Evolutionary conservation across 2,888 invertebrate genomes (phyloP), one percentile per base, ranked within the genome.

Genomic region (Drosophila setosimentum): DNA sequence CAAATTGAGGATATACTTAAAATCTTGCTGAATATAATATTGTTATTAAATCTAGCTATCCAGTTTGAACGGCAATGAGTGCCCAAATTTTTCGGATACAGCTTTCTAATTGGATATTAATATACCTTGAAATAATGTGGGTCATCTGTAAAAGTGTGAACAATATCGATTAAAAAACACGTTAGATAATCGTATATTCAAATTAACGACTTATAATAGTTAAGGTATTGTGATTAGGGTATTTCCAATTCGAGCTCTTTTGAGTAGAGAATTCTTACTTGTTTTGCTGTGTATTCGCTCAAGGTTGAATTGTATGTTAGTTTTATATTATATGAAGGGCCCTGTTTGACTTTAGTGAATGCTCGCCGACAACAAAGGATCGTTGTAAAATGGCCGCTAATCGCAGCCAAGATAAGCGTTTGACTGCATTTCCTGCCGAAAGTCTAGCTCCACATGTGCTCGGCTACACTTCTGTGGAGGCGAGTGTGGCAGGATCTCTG

Each of bases 361-460:
- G 42, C 50, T 21, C 35, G 40, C 35, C 35, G 45, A 62, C 54
- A 35, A 48, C 54, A 73, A 58, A 53, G 49, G n/a, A 45, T 32
- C 51, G 59, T 54, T 64, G 59, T 55, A 54, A 74, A 75, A 67
- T 68, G 61, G 51, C 42, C 72, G 64, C 82, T 78, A 85, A 87
- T 87, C 80, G 87, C 42, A 62, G 67, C 51, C 54, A 64, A 53
- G 60, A 60, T 51, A 53, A 63, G 63, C 51, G 21, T 37, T 51
- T 13, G 24, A 35, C 51, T 55, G n/a, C n/a, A n/a, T n/a, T n/a
- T n/a, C n/a, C n/a, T n/a, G n/a, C n/a, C n/a, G n/a, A n/a, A n/a
- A n/a, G n/a, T n/a, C n/a, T n/a, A n/a, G n/a, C n/a, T n/a, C n/a
- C n/a, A n/a, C n/a, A n/a, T n/a, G n/a, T n/a, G n/a, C n/a, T n/a